These are phyloP conservation scores for Biston stratarius DNA, from an alignment of 2,888 invertebrate genomes.

Conservation along the genomic window DNA sequence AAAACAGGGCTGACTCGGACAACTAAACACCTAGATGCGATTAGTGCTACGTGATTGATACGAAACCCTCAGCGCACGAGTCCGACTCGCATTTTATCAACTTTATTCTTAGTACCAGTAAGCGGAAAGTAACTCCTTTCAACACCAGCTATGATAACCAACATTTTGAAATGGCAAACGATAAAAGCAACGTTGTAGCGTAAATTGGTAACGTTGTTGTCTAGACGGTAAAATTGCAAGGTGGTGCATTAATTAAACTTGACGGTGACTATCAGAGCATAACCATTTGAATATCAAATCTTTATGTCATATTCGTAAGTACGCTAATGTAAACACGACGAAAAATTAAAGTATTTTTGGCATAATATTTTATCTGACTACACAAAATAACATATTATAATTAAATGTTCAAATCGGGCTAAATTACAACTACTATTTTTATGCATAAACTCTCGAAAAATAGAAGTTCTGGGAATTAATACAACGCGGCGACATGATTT, in stretches of 20 bases:
- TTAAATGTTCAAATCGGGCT: no score
- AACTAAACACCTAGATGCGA: no score
- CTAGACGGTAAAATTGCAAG: constrained; percentile 73
- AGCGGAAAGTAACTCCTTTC: constrained; percentile 71
- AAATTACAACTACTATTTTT: no score
- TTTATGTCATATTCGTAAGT: not conserved
- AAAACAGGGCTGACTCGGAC: no score
- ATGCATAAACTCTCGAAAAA: no score
- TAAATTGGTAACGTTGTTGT: constrained; percentile 50
- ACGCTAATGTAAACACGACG: not conserved
- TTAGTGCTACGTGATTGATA: no score
- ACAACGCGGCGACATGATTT: no score
- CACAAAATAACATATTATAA: no score
- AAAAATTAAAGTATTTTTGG: no score
- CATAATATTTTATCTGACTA: no score
- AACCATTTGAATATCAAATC: constrained; percentile 6
- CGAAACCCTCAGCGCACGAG: no score
- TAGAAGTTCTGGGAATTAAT: no score
- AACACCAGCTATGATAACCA: constrained; percentile 58
- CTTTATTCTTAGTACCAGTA: constrained; percentile 66
- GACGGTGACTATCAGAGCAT: constrained; percentile 65
- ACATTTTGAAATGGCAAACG: constrained; percentile 62
- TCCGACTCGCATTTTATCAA: constrained; percentile 43
- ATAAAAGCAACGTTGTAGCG: constrained; percentile 54
- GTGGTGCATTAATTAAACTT: constrained; percentile 65